Evolutionary conservation across 2,113 vertebrate species (phyloP).

Genomic region (Psittacula cyanocephala): DNA sequence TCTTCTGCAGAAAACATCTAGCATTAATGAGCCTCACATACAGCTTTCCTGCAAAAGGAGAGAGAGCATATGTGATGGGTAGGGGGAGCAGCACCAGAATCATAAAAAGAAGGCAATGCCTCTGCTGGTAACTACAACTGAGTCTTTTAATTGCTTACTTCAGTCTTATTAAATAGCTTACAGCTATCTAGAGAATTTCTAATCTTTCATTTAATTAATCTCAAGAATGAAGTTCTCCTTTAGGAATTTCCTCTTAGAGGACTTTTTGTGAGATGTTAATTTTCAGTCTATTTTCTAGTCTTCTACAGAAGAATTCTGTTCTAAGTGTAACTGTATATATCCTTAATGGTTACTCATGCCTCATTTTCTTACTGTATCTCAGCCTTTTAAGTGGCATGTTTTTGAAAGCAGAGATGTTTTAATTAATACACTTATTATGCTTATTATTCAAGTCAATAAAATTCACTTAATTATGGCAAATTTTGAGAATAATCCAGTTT

Average conservation of each 20-base stretch:
- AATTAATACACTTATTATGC: not conserved
- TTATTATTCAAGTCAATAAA: not conserved
- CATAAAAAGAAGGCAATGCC: not conserved
- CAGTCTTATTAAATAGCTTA: conserved; percentile 62
- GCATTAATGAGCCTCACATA: not conserved
- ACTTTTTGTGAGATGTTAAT: not conserved
- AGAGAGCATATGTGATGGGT: not conserved
- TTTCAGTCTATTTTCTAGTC: conserved; percentile 8
- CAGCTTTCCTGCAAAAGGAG: not conserved
- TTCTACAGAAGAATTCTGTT: not conserved
- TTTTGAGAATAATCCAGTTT: not conserved
- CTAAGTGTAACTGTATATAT: not conserved
- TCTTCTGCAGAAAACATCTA: not conserved
- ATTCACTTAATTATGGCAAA: not conserved
- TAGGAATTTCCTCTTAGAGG: conserved; percentile 46
- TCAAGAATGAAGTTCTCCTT: conserved; percentile 52
- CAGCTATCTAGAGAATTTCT: conserved; percentile 60
- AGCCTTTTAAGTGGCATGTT: not conserved
- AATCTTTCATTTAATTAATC: conserved; percentile 61
- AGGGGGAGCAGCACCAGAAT: not conserved
- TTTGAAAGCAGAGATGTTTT: not conserved
- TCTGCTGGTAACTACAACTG: conserved; percentile 7
- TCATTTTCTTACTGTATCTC: not conserved
- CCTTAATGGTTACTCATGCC: not conserved
- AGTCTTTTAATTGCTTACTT: conserved; percentile 58